Base-by-base conservation (phyloP, 2,797 vertebrate genomes). In the Galagoides demidoff region DNA sequence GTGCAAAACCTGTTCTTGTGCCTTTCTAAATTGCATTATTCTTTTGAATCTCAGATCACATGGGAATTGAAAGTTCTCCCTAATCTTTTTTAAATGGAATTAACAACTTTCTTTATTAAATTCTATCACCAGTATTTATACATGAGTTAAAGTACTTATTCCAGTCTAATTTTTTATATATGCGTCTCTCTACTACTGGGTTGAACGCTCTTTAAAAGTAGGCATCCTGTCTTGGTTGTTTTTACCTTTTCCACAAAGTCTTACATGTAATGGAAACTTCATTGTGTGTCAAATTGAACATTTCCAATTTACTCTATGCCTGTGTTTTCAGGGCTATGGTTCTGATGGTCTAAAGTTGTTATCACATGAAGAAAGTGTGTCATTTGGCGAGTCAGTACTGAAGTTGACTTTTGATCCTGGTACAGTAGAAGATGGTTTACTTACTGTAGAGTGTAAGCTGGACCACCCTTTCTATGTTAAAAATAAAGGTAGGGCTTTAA, bases 381-480 rank as follows among this genome's bases (percentile, higher is more conserved):
- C 99, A 96, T 99, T 99, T 98, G 99, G 99, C 89, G 99, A 99
- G 98, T 99, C 99, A 84, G 99, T 99, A 93, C 99, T 99, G 95
- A 99, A 99, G 97, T 98, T 99, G 98, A 99, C 99, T 95, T 99
- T 99, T 99, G 99, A 99, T 98, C 99, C 99, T 31, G 99, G 99
- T 98, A 99, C 99, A 97, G 98, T 99, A 55, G 99, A 99, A 96
- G 98, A 99, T 74, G 99, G 99, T 49, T 98, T 99, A 97, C 98
- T 99, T 96, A 99, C 99, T 1, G 99, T 99, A 5, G 99, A 99
- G 98, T 99, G 99, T 98, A 98, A 99, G 97, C 97, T 99, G 77
- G 99, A 99, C 98, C 99, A 99, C 96, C 99, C 99, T 79, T 99
- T 99, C 98, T 99, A 99, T 98, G 99, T 99, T 96, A 99, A 99